Evolutionary conservation across 2,888 invertebrate species (phyloP), one percentile per base, ranked within the genome.

Genomic region (Nesidiocoris tenuis): DNA sequence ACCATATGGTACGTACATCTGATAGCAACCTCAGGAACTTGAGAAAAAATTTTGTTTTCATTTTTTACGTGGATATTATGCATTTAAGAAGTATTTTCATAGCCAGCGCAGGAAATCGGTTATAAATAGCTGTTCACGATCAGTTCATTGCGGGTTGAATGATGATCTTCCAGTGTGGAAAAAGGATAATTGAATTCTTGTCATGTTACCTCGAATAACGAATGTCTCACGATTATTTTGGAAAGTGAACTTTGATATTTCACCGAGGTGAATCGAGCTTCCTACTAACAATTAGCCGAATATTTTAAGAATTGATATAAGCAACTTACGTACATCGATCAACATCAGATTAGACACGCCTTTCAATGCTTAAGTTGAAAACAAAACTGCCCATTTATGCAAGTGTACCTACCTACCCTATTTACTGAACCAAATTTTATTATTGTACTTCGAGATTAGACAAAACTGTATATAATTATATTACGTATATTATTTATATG

Each of bases 331-430:
- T n/a, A n/a, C 12, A 67, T 57, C 70, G 39, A 39, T 39, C 39
- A 39, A 39, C 39, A 39, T 12, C 5, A 39, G 12, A 39, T 39
- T 39, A 39, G 39, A 39, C 39, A 39, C 39, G 59, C 59, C 59
- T 70, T 68, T 70, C 19, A 70, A 59, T 24, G 70, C 70, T 70
- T 70, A 22, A 39, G 39, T 39, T 39, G 59, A 59, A 59, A 70
- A 57, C 59, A 70, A 70, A 70, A 70, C 70, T 70, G 70, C 70
- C 70, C 59, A 59, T 22, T 22, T 25, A 54, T 24, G 24, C 59
- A 70, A 17, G 23, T 56, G 39, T 39, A 39, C n/a, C n/a, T n/a
- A n/a, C n/a, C n/a, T n/a, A n/a, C 39, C 3, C 39, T 39, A 24
- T 21, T 63, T 67, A 54, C 39, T 67, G 67, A 67, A 67, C 67